A percentile compares a stretch with the other conserved stretches of the same genome.
Evolutionary conservation across 2,113 vertebrate genomes (phyloP).

Genomic region (Tupaia chinensis): DNA sequence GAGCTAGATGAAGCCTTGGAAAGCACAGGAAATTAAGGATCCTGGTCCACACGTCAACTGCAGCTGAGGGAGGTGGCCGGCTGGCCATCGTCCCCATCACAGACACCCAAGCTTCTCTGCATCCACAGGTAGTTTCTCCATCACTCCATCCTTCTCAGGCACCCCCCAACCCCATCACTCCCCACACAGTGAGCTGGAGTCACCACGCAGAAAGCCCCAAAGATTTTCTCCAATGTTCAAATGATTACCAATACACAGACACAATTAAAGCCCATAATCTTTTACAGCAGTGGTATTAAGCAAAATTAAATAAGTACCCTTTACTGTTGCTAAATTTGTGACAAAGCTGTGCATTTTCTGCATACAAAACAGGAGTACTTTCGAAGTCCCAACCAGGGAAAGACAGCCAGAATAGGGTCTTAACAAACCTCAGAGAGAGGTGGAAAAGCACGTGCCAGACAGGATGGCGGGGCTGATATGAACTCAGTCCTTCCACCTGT

Average conservation of each 20-base stretch:
- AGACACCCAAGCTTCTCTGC: background rate
- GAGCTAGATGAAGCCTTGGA: slow-evolving; percentile 33
- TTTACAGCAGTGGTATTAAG: background rate
- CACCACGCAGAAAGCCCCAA: background rate
- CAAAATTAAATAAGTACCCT: slow-evolving; percentile 10
- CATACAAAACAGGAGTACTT: background rate
- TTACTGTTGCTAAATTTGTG: background rate
- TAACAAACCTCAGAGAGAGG: background rate
- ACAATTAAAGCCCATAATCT: slow-evolving; percentile 47
- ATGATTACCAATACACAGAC: background rate
- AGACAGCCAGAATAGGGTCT: background rate
- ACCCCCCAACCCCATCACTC: background rate
- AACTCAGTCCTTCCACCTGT: background rate
- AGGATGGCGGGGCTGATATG: background rate
- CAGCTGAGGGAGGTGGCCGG: background rate
- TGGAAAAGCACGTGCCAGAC: background rate
- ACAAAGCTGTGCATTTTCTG: background rate
- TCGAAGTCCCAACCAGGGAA: background rate
- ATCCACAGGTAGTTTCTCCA: background rate
- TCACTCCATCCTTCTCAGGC: background rate
- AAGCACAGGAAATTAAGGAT: slow-evolving; percentile 79
- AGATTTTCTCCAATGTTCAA: background rate
- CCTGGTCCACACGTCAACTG: background rate
- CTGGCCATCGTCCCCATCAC: background rate
- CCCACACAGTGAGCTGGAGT: background rate